These are phyloP conservation scores for Athripsodes cinereus DNA, from an alignment of 2,888 invertebrate species.

Conservation along the genomic window DNA sequence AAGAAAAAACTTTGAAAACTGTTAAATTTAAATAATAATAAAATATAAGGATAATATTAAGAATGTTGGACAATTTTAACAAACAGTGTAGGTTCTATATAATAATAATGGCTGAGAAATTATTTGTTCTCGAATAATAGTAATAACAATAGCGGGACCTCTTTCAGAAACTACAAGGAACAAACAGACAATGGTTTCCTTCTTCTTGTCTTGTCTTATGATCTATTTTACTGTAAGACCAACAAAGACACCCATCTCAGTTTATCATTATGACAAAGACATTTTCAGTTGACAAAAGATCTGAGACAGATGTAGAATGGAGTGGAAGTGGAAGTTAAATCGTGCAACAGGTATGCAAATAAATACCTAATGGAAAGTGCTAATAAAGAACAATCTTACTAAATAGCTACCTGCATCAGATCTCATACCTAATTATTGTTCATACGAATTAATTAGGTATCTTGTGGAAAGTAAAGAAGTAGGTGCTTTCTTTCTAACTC, in stretches of 20 bases:
- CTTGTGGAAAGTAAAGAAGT: too few relatives aligned
- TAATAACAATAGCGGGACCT: background rate
- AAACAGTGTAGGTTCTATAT: background rate
- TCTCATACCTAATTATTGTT: too few relatives aligned
- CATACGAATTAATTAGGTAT: too few relatives aligned
- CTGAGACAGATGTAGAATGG: background rate
- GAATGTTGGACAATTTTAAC: background rate
- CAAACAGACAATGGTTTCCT: background rate
- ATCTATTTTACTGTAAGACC: background rate
- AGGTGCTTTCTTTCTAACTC: too few relatives aligned
- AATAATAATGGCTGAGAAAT: background rate
- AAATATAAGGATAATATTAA: background rate
- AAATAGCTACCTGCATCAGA: too few relatives aligned
- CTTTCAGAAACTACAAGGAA: background rate
- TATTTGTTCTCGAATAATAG: background rate
- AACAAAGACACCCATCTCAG: background rate
- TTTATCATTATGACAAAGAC: conserved; percentile 1
- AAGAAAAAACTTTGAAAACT: background rate
- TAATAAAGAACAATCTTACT: too few relatives aligned
- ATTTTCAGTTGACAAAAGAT: background rate
- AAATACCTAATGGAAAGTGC: too few relatives aligned
- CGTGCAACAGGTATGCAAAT: too few relatives aligned
- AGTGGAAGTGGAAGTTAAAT: too few relatives aligned
- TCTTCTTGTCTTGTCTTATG: conserved; percentile 1
- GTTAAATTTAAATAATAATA: background rate